A percentile compares a stretch with the other conserved stretches of the same genome.
These are phyloP conservation scores for Malurus alboscapulatus DNA, from an alignment of 2,113 vertebrate genomes.

Conservation along the genomic window DNA sequence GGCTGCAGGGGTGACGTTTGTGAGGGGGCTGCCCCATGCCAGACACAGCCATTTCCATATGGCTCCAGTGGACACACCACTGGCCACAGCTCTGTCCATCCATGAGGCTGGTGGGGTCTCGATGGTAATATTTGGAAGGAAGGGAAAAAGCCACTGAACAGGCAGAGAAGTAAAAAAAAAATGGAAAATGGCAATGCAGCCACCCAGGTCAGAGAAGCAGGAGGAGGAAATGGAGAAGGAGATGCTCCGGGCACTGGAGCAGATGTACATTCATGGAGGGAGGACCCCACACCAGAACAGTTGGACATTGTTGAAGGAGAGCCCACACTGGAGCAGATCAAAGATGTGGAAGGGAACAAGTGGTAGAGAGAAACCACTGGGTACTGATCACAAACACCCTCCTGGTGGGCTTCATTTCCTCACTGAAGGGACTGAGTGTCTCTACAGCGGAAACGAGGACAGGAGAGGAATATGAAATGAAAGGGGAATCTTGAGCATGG, in stretches of 20 bases:
- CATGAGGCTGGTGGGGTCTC: not conserved
- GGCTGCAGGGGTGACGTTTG: not conserved
- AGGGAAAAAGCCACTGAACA: not conserved
- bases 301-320: not conserved
- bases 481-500: not conserved
- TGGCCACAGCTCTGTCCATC: not conserved
- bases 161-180: not conserved
- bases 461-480: not conserved
- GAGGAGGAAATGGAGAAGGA: not conserved
- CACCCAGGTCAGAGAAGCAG: not conserved
- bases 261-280: not conserved
- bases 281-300: not conserved
- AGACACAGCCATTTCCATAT: not conserved
- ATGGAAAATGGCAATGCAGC: not conserved
- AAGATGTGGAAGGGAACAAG: not conserved
- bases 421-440: not conserved
- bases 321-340: not conserved
- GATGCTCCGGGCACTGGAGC: not conserved
- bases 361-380: not conserved
- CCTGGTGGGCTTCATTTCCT: not conserved
- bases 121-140: not conserved
- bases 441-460: no score
- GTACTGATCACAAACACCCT: rapidly evolving
- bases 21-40: not conserved
- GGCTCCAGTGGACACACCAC: not conserved